These are phyloP conservation scores for Ganaspis brasiliensis DNA, from an alignment of 2,888 invertebrate species.

Conservation along the genomic window DNA sequence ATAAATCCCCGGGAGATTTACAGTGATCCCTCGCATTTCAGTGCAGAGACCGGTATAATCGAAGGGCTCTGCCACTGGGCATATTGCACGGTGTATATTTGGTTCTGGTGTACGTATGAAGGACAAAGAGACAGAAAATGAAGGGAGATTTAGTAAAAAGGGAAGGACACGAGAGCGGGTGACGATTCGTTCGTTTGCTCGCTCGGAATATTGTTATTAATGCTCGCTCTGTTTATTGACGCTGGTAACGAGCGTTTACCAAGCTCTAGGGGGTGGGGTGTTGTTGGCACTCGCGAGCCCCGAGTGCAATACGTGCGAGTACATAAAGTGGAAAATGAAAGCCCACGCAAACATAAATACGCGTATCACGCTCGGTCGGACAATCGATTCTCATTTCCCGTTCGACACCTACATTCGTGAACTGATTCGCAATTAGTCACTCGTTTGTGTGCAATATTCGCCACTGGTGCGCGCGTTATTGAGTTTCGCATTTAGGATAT, in stretches of 20 bases:
- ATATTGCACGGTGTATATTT: constrained; percentile 5
- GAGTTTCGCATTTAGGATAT: constrained; percentile 29
- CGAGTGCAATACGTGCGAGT: constrained; percentile 41
- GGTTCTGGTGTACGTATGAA: background rate
- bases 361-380: constrained; percentile 60
- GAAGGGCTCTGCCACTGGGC: constrained; percentile 44
- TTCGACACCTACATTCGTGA: constrained; percentile 62
- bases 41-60: constrained; percentile 42
- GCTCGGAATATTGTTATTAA: constrained; percentile 50
- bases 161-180: constrained; percentile 10
- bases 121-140: constrained; percentile 21
- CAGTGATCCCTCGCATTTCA: constrained; percentile 59
- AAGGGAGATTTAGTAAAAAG: too few species aligned
- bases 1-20: constrained; percentile 67
- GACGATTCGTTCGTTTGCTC: constrained; percentile 38
- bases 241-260: constrained; percentile 60
- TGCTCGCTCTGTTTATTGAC: constrained; percentile 55
- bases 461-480: constrained; percentile 25
- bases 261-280: constrained; percentile 7
- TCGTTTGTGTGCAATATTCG: constrained; percentile 62
- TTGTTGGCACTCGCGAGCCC: constrained; percentile 42
- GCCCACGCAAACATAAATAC: constrained; percentile 63
- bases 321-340: constrained; percentile 56
- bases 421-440: constrained; percentile 62
- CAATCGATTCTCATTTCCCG: constrained; percentile 65